Base-by-base conservation (phyloP, 1,140 invertebrate species). In the Leptopilina boulardi region DNA sequence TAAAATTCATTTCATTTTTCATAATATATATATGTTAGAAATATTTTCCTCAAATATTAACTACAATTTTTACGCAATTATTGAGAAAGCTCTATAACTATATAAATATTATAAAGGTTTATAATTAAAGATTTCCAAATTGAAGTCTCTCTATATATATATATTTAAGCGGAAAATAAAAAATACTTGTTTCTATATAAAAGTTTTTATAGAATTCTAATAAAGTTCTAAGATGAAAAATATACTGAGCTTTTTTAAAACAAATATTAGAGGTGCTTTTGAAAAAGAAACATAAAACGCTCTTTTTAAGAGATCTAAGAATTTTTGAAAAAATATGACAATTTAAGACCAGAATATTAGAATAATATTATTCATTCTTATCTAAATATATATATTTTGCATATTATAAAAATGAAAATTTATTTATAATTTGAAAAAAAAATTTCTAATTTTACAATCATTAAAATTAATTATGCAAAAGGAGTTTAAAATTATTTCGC, bases 121-220 rank as follows among this genome's bases (percentile, higher is more conserved):
- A 42, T 42, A 42, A 42, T 42, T 19, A n/a, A 54, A 19, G 10
- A 59, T 21, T 23, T 59, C 21, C 54, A 59, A 21, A 26, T 13
- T 59, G 10, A 23, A 59, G 23, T 59, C 54, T 59, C 54, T 59
- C 13, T 23, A 10, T 21, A 23, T 1, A 2, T 30, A 2, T 30
- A 30, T 30, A 30, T n/a, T n/a, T 30, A 30, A 5, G 26, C 26
- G 26, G 26, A 30, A 11, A 59, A 59, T 11, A 11, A 21, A 23
- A 23, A 23, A 13, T 19, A 59, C 19, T 59, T 59, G 23, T 59
- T 23, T 23, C 54, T 47, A 15, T 15, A 15, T 47, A 47, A 47
- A 26, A 59, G 18, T 59, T 59, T 59, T 59, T 66, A 66, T 15
- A n/a, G 56, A 4, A 66, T 30, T 66, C 56, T 18, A 30, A 23